Percentiles rank a stretch among this genome's conserved stretches.
Conservation (phyloP, 2,888 invertebrate species). For the Cheilosia impressa region DNA sequence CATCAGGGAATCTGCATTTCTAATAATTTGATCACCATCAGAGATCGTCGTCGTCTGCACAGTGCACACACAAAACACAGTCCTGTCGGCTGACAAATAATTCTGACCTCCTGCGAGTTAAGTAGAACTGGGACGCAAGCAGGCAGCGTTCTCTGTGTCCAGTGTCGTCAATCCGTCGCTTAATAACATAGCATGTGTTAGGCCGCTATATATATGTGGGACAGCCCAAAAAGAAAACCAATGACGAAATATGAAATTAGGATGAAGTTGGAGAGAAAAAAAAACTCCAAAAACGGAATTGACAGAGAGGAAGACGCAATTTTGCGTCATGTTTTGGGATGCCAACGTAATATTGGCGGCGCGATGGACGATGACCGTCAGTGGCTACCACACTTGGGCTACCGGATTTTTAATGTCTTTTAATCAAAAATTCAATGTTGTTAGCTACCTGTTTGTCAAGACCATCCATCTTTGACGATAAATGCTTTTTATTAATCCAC, state of each 20-base stretch:
- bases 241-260: constrained; percentile 82
- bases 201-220: neutral
- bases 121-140: constrained; percentile 49
- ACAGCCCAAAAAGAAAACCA: constrained; percentile 65
- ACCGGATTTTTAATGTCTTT: constrained; percentile 84
- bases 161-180: constrained; percentile 83
- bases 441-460: constrained; percentile 76
- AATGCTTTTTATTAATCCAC: constrained; percentile 76
- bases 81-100: constrained; percentile 64
- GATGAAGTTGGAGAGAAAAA: constrained; percentile 42
- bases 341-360: constrained; percentile 61
- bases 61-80: too few species aligned
- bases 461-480: constrained; percentile 76
- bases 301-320: constrained; percentile 24
- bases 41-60: neutral
- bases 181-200: constrained; percentile 81
- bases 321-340: constrained; percentile 61
- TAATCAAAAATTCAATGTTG: constrained; percentile 80
- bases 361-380: constrained; percentile 8
- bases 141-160: constrained; percentile 75
- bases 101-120: constrained; percentile 57
- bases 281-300: constrained; percentile 21
- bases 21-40: constrained; percentile 74
- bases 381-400: constrained; percentile 79
- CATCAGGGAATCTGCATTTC: constrained; percentile 75